Base-by-base conservation (phyloP, 2,797 vertebrate genomes). In the Enteromius anoplus region DNA sequence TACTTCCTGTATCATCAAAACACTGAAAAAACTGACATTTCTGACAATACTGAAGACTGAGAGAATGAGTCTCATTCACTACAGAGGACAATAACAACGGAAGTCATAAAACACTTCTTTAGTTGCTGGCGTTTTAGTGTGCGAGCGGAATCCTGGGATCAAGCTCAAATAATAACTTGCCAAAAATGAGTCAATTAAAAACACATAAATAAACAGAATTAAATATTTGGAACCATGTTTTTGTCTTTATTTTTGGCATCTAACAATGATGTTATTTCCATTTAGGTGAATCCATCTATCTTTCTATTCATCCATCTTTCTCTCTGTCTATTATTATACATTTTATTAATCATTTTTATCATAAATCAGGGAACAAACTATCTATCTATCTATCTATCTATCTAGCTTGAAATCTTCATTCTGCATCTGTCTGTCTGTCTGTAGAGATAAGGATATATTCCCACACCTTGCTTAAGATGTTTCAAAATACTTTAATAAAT, bases 1-100 rank as follows among this genome's bases (percentile, higher is more conserved):
- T 84, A 68, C 21, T 81, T 89, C 88, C 86, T 89, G 87, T 88
- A 89, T 86, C 71, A 69, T 77, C 78, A 83, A 85, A 87, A 84
- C 83, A 62, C 83, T 85, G 68, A 51, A 32, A 49, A 64, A 58
- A 69, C 55, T 47, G 81, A 65, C 51, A 84, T 82, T 80, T 82
- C 83, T 58, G 58, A 85, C 75, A 37, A 78, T 40, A 78, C 53
- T 19, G 80, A 75, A 32, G 81, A 40, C 32, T 64, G 32, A 42
- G 65, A 19, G 40, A 53, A 62, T 76, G 73, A 80, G 66, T 73
- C 86, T n/a, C 75, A 66, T 72, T 64, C 70, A 83, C 89, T 82
- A 81, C 78, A 86, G 84, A 85, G 71, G 42, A 68, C 76, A 68
- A 40, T 47, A 87, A 70, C 45, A 58, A 60, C 37, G 26, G 71